Conservation (phyloP, 2,888 invertebrate genomes). For the Macropis europaea region DNA sequence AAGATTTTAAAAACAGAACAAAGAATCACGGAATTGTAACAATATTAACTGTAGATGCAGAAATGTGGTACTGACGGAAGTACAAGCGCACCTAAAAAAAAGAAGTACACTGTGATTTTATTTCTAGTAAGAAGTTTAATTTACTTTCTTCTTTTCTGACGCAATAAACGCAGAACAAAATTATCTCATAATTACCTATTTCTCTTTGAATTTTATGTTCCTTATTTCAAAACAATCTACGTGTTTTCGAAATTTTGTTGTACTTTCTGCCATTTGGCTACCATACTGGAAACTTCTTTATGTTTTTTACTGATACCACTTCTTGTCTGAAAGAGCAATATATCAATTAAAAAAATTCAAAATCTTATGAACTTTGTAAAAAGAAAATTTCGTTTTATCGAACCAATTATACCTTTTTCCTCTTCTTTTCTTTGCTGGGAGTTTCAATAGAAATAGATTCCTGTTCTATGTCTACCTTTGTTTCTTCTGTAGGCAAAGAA, state of each 20-base stretch:
- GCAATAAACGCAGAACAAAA: too few species aligned
- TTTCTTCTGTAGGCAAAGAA: constrained; percentile 30
- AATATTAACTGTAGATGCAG: constrained; percentile 31
- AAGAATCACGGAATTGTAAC: constrained; percentile 2
- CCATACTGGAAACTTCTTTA: constrained; percentile 85
- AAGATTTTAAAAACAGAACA: constrained; percentile 11
- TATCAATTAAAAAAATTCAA: too few species aligned
- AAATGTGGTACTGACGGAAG: constrained; percentile 22
- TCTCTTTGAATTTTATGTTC: not conserved
- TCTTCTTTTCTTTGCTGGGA: constrained; percentile 46
- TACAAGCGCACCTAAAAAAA: constrained; percentile 22
- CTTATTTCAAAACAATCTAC: constrained; percentile 20
- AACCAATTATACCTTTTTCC: constrained; percentile 49
- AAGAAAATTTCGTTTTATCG: not conserved
- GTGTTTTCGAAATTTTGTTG: constrained; percentile 80
- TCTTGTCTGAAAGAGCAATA: constrained; percentile 80
- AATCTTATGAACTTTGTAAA: not conserved
- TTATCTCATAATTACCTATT: not conserved
- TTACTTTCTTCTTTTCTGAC: too few species aligned
- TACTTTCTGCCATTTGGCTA: constrained; percentile 87
- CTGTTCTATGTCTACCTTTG: constrained; percentile 38
- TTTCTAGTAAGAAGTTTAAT: too few species aligned
- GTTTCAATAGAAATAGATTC: constrained; percentile 26
- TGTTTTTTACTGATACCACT: constrained; percentile 85
- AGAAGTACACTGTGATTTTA: not conserved